Evolutionary conservation across 2,113 vertebrate species (phyloP), one percentile per base, ranked within the genome.

Genomic region (Rousettus leschenaultii): DNA sequence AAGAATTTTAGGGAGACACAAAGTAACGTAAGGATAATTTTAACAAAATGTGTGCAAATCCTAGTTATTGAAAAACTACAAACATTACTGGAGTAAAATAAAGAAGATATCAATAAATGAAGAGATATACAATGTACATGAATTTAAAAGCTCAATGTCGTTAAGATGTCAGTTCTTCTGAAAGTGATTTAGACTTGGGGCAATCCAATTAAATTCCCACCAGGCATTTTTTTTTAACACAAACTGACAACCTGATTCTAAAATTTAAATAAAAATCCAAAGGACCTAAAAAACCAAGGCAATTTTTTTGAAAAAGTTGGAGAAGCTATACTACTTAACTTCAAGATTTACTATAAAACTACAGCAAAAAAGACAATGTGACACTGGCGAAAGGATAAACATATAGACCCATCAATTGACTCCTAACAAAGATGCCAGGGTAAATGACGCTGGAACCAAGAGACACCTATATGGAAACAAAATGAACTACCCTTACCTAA

Each of bases 231-330:
- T 51, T 51, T 51, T 16, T 4, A 51, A 79, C 5, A 88, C 40
- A 71, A 57, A 78, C 1, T 57, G 43, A 86, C 51, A 83, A 79
- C 28, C 6, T 79, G 53, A 70, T 87, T 70, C 53, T 77, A 94
- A 77, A 87, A 71, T 84, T 83, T 83, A 91, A 83, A 77, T 63
- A 4, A 28, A 77, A 77, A 94, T 83, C 18, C 10, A 94, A 89
- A 78, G 78, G 26, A 86, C n/a, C n/a, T 85, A 63, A 59, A 91
- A 35, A 78, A n/a, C 3, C 61, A 78, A 77, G 40, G 59, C 70
- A 82, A 45, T 79, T 78, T 82, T 82, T 83, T 65, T 26, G 10
- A 45, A 59, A 91, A 59, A 84, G 30, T 59, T 88, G 59, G 59
- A 92, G 53, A 35, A 77, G 22, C 53, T 66, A 59, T 10, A 82